Base-by-base conservation (phyloP, 2,113 vertebrate genomes). In the Solea solea region DNA sequence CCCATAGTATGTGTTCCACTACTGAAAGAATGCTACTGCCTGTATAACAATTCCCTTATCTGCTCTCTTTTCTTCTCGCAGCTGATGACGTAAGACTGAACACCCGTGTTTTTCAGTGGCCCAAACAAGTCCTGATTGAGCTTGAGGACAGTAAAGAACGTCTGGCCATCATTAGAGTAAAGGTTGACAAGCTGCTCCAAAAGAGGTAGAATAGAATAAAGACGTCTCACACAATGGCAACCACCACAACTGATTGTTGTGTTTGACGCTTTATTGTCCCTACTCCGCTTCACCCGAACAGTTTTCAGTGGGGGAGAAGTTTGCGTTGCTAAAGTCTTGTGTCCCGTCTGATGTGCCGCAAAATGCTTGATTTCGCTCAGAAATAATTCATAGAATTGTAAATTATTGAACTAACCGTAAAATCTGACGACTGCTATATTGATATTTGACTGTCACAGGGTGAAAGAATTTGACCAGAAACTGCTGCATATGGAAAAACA, bases 51-150 rank as follows among this genome's bases (percentile, higher is more conserved):
- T 48, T 1, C 12, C 4, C 14, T 10, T 48, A 5, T 13, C 12
- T 48, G 12, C 3, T 9, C 2, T 59, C 2, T 50, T 48, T 27
- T 74, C 6, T 59, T 80, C 58, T 56, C 83, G 27, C 80, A 99
- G 97, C 34, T 61, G 94, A 95, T 53, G 96, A 98, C 74, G 76
- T 97, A 75, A 94, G 89, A 65, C 74, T 98, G 83, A 97, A 97
- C 75, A 92, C 94, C 62, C 71, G 21, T 10, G 86, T 96, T 62
- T 95, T 98, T 76, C 90, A 91, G 44, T 99, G 96, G 96, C 95
- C 95, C 1, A 87, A 76, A 15, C 82, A 94, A 60, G 95, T 97
- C 59, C 80, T 90, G 51, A 76, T 69, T 11, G 64, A 95, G 57
- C 94, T 95, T 82, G 93, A 97, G 12, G 83, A 62, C 25, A 90